Evolutionary conservation across 2,113 vertebrate genomes (phyloP), one percentile per base, ranked within the genome.

Genomic region (Sterna hirundo): DNA sequence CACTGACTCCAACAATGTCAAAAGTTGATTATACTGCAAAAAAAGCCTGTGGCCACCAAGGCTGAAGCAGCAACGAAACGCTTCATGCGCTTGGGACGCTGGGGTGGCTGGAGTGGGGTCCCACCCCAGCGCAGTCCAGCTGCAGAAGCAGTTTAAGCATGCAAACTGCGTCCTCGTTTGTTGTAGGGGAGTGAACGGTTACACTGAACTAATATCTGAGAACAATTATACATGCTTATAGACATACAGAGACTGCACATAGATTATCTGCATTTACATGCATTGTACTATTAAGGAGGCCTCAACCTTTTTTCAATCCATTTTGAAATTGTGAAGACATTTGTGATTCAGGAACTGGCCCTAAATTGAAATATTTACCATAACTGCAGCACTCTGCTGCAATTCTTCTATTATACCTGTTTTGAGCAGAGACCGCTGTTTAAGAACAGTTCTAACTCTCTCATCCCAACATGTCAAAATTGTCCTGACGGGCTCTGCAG

Each of bases 71-170:
- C 16, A 86, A 47, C 1, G 2, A 55, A 78, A 49, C 3, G 5
- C 14, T 34, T 25, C 0, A 1, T 6, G 38, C 0, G 0, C 15
- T 5, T 71, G 22, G 20, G 29, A 71, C 51, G n/a, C 20, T 2
- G 3, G 27, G 52, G 40, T 20, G 40, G 36, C 42, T 14, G 32
- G 32, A 82, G n/a, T 12, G 30, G 47, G 42, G 58, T 84, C 42
- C 65, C 22, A 47, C 6, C 9, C 68, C n/a, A 51, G 13, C 17
- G 51, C 15, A 82, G 38, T 15, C 11, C 70, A 51, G 74, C 13
- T 60, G 23, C 42, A 75, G 38, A 20, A 86, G 30, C 19, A 68
- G 15, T 34, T 90, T 8, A 64, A 34, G 15, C 57, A 51, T 11
- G 14, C 13, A 78, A 52, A 61, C 13, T 36, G 5, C 1, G 0